phyloP scores from a whole-genome alignment of 2,888 invertebrate species.

The Cistogaster globosa region DNA sequence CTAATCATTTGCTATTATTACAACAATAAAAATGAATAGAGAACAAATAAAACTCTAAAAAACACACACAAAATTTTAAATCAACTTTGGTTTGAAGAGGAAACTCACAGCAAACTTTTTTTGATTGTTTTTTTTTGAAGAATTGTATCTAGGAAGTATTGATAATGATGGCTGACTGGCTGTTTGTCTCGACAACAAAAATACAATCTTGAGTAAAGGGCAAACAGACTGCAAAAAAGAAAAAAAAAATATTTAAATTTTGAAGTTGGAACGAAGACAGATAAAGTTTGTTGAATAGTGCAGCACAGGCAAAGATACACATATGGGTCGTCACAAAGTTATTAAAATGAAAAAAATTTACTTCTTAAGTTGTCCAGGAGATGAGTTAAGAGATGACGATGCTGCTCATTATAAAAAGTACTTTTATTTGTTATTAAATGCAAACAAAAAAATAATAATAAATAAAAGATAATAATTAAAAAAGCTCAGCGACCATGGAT shows the following conservation, averaged over 20 bases:
- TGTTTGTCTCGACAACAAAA: constrained; percentile 1
- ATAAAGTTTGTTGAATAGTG: constrained; percentile 40
- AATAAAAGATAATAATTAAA: too few relatives aligned
- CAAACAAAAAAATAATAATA: constrained; percentile 8
- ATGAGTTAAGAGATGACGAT: constrained; percentile 23
- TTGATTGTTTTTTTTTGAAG: background rate
- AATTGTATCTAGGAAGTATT: constrained; percentile 51
- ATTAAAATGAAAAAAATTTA: constrained; percentile 15
- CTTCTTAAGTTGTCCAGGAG: constrained; percentile 15
- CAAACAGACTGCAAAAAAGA: background rate
- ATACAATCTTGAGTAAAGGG: background rate
- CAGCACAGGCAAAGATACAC: background rate
- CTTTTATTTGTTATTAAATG: constrained; percentile 46
- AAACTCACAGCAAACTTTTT: constrained; percentile 4
- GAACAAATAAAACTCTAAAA: constrained; percentile 27
- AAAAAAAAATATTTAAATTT: constrained; percentile 49
- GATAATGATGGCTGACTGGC: constrained; percentile 19
- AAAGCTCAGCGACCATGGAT: too few relatives aligned
- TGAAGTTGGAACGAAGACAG: constrained; percentile 24
- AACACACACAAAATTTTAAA: constrained; percentile 38
- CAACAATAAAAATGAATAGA: constrained; percentile 49
- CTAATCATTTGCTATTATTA: constrained; percentile 80
- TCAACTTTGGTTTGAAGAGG: constrained; percentile 17
- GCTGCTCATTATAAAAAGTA: constrained; percentile 57
- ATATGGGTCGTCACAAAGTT: background rate